phyloP scores from a whole-genome alignment of 2,797 vertebrate genomes.

The Lerista edwardsae region DNA sequence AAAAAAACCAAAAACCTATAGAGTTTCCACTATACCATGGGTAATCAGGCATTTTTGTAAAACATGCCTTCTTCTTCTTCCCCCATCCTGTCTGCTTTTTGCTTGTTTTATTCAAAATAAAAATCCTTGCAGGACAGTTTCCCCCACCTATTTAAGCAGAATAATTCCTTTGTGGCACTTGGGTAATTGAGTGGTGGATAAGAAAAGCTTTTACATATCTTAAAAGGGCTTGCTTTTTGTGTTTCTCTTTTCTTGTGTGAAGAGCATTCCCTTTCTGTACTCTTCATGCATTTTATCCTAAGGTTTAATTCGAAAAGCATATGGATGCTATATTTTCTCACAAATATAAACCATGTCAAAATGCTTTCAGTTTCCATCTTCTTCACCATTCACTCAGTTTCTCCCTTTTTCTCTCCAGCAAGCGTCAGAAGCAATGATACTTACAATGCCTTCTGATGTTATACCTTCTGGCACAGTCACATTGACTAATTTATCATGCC shows the following conservation, averaged over 20 bases:
- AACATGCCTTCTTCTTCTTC: not conserved
- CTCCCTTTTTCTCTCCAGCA: not conserved
- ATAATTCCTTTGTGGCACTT: constrained; percentile 8
- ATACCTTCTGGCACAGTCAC: not conserved
- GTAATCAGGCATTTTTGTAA: constrained; percentile 26
- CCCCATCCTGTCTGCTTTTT: not conserved
- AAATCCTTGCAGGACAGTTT: not conserved
- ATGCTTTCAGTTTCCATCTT: not conserved
- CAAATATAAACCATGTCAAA: not conserved
- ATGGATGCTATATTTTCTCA: not conserved
- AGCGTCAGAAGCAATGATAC: not conserved
- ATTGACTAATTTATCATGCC: not conserved
- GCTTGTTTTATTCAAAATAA: not conserved
- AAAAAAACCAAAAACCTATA: not conserved
- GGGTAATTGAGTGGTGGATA: constrained; percentile 1
- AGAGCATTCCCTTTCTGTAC: not conserved
- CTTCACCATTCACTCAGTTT: not conserved
- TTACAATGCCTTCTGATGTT: constrained; percentile 11
- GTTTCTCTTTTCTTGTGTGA: constrained; percentile 25
- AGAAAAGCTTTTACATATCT: constrained; percentile 1
- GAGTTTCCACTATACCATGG: not conserved
- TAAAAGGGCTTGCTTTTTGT: constrained; percentile 19
- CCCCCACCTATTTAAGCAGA: constrained; percentile 14
- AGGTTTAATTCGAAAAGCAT: constrained; percentile 26
- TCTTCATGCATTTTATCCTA: not conserved